Base-by-base conservation (phyloP, 2,888 invertebrate genomes). In the Limnephilus lunatus region DNA sequence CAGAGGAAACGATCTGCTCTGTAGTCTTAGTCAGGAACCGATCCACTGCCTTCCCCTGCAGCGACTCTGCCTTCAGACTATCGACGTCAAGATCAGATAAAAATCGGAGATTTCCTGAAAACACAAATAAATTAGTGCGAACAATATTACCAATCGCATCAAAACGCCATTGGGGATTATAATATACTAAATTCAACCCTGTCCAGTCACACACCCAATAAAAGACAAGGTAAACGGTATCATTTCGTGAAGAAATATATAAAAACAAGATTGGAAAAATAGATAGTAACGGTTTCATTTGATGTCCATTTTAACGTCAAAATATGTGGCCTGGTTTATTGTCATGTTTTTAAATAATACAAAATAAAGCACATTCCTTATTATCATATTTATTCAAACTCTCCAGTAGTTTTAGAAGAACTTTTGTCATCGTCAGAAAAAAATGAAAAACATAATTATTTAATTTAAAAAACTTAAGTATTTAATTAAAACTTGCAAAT, bases 11-110 rank as follows among this genome's bases (percentile, higher is more conserved):
- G 11, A 39, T 91, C 82, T 94, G 94, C 31, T 88, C 85, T 11
- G 94, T 94, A 14, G 92, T 92, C 82, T 93, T 94, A 12, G 94
- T 94, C 31, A 94, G 25, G 31, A 93, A 93, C 19, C 89, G 87
- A 5, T 93, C 91, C 0, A 93, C 93, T 68, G 85, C 35, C 81
- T 53, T 91, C 2, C 92, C 91, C n/a, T 93, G 88, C 9, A 94
- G 53, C 1, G 87, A 81, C 31, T 94, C 91, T 1, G 91, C 88
- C 35, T 92, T 81, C 80, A 94, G 48, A 85, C 68, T 90, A 12
- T 85, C 68, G 11, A 93, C 90, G 12, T n/a, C 48, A 53, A 94
- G 85, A 31, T 92, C 87, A 31, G 91, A 89, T 80, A 91, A 35
- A 35, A 94, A 93, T 11, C 44, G 82, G 32, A 94, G 53, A 88